Evolutionary conservation across 2,888 invertebrate genomes (phyloP), one percentile per base, ranked within the genome.

Genomic region (Ametastegia equiseti): DNA sequence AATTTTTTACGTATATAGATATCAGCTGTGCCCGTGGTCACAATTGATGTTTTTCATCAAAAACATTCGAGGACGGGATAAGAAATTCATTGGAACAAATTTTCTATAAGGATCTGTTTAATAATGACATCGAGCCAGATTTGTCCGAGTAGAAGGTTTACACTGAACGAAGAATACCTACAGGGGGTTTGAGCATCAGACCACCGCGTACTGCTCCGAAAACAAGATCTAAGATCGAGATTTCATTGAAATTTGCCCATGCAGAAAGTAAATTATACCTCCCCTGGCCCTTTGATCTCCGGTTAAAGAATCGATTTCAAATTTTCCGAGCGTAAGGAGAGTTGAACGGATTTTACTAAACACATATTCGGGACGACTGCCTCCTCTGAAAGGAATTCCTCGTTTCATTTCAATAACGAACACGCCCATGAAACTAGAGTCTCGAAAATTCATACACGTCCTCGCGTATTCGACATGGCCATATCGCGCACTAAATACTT

Each of bases 201-300:
- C 36, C 78, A 39, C 80, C 50, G n/a, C n/a, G n/a, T n/a, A n/a
- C n/a, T 67, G 57, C 71, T 67, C 77, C 84, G 80, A 83, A 82
- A 84, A 83, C 42, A 67, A 83, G 82, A 82, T 78, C 78, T 63
- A 42, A 63, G 63, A 78, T 78, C 84, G 84, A 86, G 86, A 84
- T 82, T 89, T 88, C 89, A 90, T 91, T 91, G 90, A 90, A 89
- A 90, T 89, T 86, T 89, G 84, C 82, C 88, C 88, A 86, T 90
- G 90, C 90, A 90, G 90, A 90, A 91, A 89, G 90, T 89, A 90
- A 91, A 91, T 91, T 90, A 91, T 91, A 90, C 87, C 88, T 78
- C 60, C 57, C 42, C 13, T 33, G 78, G 78, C 60, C 60, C 78
- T 78, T 78, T 78, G 78, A 78, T 78, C 60, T 78, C 11, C 15